phyloP scores from a whole-genome alignment of 2,888 invertebrate species.

The Digitonthophagus gazella region DNA sequence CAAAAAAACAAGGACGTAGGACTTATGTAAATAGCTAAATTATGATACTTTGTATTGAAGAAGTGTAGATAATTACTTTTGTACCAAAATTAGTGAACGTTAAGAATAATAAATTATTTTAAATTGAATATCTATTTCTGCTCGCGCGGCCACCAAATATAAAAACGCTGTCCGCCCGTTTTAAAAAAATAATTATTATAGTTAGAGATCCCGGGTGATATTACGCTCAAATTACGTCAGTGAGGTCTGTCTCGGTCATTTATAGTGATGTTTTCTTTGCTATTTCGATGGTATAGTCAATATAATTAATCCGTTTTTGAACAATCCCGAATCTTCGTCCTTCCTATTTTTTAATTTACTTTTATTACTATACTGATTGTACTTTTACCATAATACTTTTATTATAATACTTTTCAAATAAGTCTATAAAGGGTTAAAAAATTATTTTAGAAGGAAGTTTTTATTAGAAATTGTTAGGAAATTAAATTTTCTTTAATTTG shows the following conservation, averaged over 20 bases:
- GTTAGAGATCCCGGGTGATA: conserved; percentile 47
- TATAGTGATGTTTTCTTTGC: conserved; percentile 17
- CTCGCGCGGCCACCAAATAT: background rate
- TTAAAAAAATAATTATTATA: conserved; percentile 30
- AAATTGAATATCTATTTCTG: conserved; percentile 16
- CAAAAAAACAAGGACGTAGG: conserved; percentile 20
- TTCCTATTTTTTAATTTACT: too few relatives aligned
- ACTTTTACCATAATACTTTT: too few relatives aligned
- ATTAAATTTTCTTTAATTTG: too few relatives aligned
- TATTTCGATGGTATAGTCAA: background rate
- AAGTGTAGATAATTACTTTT: conserved; percentile 47
- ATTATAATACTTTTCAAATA: too few relatives aligned
- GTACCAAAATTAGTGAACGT: conserved; percentile 29
- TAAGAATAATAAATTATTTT: conserved; percentile 27
- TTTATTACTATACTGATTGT: too few relatives aligned
- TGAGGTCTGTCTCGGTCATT: conserved; percentile 39
- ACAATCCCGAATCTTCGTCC: too few relatives aligned
- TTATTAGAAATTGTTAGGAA: too few relatives aligned
- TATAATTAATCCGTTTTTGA: conserved; percentile 1
- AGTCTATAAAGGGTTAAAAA: too few relatives aligned
- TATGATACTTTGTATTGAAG: conserved; percentile 41
- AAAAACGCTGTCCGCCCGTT: background rate
- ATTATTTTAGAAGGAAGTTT: too few relatives aligned
- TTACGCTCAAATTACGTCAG: conserved; percentile 43
- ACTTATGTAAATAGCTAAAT: conserved; percentile 37